Percentiles rank a stretch among this genome's conserved stretches.
phyloP scores from a whole-genome alignment of 2,113 vertebrate species.

The Phycodurus eques region DNA sequence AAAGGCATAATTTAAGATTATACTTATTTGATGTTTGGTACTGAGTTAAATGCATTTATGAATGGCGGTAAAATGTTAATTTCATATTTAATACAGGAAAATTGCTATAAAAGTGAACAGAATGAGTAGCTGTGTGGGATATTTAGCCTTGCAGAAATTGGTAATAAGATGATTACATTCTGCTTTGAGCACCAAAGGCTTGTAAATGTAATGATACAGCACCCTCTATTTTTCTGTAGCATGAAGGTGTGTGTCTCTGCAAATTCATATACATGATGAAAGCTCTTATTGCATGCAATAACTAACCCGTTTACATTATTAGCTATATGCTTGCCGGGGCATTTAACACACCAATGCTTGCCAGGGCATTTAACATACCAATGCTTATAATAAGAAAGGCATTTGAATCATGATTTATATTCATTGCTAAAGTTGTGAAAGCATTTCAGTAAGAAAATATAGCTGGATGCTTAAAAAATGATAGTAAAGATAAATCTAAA shows the following conservation, averaged over 20 bases:
- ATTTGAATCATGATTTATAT: slow-evolving; percentile 47
- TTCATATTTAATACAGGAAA: slow-evolving; percentile 62
- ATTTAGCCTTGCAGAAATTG: slow-evolving; percentile 66
- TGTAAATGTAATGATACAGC: slow-evolving; percentile 63
- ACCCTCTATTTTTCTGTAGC: slow-evolving; percentile 56
- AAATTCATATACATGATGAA: slow-evolving; percentile 49
- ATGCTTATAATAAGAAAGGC: slow-evolving; percentile 43
- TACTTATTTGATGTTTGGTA: slow-evolving; percentile 25
- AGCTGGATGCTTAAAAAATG: background rate
- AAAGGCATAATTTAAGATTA: background rate
- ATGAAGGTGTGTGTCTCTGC: slow-evolving; percentile 33
- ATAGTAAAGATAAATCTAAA: background rate
- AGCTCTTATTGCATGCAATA: slow-evolving; percentile 29
- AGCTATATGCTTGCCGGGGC: slow-evolving; percentile 2
- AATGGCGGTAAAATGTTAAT: slow-evolving; percentile 49
- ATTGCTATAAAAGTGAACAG: slow-evolving; percentile 65
- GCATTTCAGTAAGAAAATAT: slow-evolving; percentile 27
- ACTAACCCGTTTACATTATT: slow-evolving; percentile 17
- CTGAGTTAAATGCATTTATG: slow-evolving; percentile 39
- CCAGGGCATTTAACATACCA: slow-evolving; percentile 7
- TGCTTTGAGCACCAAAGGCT: slow-evolving; percentile 64
- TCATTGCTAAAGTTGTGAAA: slow-evolving; percentile 54
- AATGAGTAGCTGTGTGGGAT: slow-evolving; percentile 65
- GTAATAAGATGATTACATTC: slow-evolving; percentile 73
- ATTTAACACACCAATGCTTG: slow-evolving; percentile 29